Percentiles rank a stretch among this genome's conserved stretches.
phyloP scores from a whole-genome alignment of 1,140 invertebrate genomes.

The Pachypsylla venusta region DNA sequence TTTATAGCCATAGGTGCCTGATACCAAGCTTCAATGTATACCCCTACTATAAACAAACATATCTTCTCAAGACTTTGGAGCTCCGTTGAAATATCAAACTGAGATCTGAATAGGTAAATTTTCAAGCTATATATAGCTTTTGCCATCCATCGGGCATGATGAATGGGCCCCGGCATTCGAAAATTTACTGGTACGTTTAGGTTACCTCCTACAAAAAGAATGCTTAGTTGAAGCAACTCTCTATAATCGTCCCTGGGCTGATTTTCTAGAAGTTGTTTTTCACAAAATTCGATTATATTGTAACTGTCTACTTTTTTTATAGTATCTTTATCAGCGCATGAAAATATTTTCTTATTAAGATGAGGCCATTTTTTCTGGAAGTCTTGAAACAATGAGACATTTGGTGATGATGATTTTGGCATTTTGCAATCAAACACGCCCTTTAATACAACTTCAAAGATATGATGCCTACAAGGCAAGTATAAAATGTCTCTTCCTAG shows the following conservation, averaged over 20 bases:
- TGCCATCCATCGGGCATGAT: conserved; percentile 30
- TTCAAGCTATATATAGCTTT: conserved; percentile 31
- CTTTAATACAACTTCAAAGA: conserved; percentile 17
- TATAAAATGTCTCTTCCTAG: conserved; percentile 17
- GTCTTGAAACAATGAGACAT: conserved; percentile 18
- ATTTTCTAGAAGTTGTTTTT: conserved; percentile 16
- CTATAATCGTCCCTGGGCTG: conserved; percentile 27
- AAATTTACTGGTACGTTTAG: conserved; percentile 26
- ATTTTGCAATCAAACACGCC: conserved; percentile 16
- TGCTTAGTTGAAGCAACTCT: conserved; percentile 29
- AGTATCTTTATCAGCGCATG: conserved; percentile 9
- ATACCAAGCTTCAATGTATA: conserved; percentile 8
- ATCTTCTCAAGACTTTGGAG: neutral
- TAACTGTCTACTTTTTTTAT: conserved; percentile 13
- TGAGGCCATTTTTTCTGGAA: conserved; percentile 16
- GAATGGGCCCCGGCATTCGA: conserved; percentile 26
- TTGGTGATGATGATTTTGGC: conserved; percentile 12
- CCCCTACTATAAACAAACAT: conserved; percentile 5
- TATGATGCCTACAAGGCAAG: conserved; percentile 21
- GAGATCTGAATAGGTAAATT: conserved; percentile 27
- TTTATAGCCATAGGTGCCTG: neutral
- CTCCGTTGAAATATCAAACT: conserved; percentile 18
- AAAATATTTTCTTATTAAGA: conserved; percentile 21
- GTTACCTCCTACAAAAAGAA: conserved; percentile 31
- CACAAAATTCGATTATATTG: conserved; percentile 12